Evolutionary conservation across 2,113 vertebrate genomes (phyloP).

Genomic region (Hippocampus barbouri): DNA sequence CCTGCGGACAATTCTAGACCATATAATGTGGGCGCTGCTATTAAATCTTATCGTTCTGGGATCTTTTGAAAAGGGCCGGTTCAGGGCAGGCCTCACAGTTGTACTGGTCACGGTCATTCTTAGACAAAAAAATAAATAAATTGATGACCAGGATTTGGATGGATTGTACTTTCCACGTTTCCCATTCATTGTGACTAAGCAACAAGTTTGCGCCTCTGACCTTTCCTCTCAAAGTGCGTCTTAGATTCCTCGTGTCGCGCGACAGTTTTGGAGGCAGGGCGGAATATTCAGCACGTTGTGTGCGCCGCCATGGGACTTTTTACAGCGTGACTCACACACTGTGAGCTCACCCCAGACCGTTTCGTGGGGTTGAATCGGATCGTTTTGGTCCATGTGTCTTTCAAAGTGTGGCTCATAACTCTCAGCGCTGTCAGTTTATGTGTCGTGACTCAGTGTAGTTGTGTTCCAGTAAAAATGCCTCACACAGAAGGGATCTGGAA

Average conservation of each 20-base stretch:
- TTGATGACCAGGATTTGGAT: conserved; percentile 1
- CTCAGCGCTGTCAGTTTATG: conserved; percentile 9
- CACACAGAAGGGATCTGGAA: not conserved
- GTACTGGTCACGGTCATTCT: conserved; percentile 1
- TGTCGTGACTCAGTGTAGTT: conserved; percentile 21
- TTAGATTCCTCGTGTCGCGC: conserved; percentile 7
- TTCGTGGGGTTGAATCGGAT: conserved; percentile 27
- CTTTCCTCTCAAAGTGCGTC: conserved; percentile 19
- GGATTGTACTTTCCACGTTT: conserved; percentile 29
- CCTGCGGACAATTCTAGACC: conserved; percentile 10
- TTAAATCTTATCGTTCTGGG: conserved; percentile 15
- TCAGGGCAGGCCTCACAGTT: conserved; percentile 2
- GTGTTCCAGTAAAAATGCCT: conserved; percentile 24
- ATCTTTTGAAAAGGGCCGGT: not conserved
- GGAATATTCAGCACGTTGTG: conserved; percentile 41
- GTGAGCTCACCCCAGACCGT: conserved; percentile 59
- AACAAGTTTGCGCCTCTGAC: not conserved
- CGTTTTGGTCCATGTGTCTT: conserved; percentile 16
- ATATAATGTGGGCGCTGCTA: not conserved
- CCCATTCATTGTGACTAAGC: conserved; percentile 12
- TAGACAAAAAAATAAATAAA: conserved; percentile 4
- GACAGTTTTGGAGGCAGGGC: not conserved
- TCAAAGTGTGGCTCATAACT: conserved; percentile 39
- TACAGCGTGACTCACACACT: conserved; percentile 56
- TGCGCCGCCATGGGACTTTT: conserved; percentile 57